These are phyloP conservation scores for Trematomus bernacchii DNA, from an alignment of 2,797 vertebrate genomes.

Conservation along the genomic window DNA sequence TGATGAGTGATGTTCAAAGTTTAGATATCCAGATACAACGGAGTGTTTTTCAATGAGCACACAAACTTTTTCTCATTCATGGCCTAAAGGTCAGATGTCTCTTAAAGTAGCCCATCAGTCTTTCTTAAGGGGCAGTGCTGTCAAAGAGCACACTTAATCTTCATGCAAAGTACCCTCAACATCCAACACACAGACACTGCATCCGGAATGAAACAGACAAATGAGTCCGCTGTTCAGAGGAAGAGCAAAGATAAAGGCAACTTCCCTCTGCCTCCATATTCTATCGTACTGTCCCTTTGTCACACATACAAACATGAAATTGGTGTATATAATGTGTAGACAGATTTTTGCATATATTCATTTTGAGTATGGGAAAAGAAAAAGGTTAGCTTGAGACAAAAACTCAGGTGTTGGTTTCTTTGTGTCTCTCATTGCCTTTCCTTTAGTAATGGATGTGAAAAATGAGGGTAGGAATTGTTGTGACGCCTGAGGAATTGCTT, in stretches of 20 bases:
- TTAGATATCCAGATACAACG: constrained; percentile 7
- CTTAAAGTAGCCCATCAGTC: constrained; percentile 60
- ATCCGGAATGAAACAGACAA: constrained; percentile 39
- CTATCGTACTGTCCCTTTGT: constrained; percentile 18
- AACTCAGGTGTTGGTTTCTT: constrained; percentile 37
- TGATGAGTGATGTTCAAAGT: constrained; percentile 5
- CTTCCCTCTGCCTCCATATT: neutral
- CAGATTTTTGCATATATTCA: constrained; percentile 67
- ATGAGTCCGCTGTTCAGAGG: constrained; percentile 41
- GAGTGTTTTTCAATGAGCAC: constrained; percentile 26
- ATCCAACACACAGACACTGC: constrained; percentile 64
- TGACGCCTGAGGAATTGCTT: constrained; percentile 84
- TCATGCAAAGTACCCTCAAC: constrained; percentile 72
- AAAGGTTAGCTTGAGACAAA: constrained; percentile 48
- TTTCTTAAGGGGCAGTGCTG: constrained; percentile 61
- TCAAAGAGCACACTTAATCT: constrained; percentile 69
- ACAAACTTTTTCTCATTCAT: constrained; percentile 59
- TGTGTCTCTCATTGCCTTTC: constrained; percentile 35
- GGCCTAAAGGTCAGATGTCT: constrained; percentile 73
- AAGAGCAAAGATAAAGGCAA: constrained; percentile 47
- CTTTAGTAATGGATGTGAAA: constrained; percentile 74
- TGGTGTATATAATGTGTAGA: constrained; percentile 40
- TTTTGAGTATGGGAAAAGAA: constrained; percentile 48
- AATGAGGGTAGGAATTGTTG: constrained; percentile 80
- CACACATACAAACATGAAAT: constrained; percentile 32